Evolutionary conservation across 2,113 vertebrate species (phyloP).

Genomic region (Leptocoma aspasia): DNA sequence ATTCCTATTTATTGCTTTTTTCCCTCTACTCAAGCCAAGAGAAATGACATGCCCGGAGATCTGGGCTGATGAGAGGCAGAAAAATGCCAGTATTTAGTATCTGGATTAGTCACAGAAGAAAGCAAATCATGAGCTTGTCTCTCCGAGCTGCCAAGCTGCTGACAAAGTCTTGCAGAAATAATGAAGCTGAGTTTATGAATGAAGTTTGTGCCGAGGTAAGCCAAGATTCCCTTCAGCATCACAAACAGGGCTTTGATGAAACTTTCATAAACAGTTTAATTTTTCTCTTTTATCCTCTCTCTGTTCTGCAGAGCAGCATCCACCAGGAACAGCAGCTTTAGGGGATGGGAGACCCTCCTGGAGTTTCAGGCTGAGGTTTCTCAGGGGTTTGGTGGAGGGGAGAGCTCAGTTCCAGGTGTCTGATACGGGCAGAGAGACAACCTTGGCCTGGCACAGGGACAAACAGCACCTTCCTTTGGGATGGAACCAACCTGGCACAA

Average conservation of each 20-base stretch:
- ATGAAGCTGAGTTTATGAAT: not conserved
- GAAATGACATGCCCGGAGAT: not conserved
- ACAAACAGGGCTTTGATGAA: conserved; percentile 46
- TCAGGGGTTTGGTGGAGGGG: not conserved
- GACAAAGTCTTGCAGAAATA: not conserved
- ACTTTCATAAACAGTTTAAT: conserved; percentile 46
- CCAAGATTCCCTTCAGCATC: not conserved
- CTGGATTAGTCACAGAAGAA: not conserved
- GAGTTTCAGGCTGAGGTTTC: not conserved
- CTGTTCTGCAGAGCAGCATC: not conserved
- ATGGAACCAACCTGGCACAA: not conserved
- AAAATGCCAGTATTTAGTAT: not conserved
- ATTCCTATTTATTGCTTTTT: not conserved
- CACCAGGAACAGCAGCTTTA: not conserved
- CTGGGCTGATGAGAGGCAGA: not conserved
- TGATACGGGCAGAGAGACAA: rapidly evolving
- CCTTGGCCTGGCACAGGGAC: rapidly evolving
- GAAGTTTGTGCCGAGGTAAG: conserved; percentile 28
- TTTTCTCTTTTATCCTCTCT: conserved; percentile 53
- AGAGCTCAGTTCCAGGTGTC: not conserved
- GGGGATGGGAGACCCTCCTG: not conserved
- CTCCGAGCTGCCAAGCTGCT: not conserved
- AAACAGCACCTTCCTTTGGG: not conserved
- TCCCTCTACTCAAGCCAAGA: not conserved
- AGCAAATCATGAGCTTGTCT: not conserved